A percentile compares a stretch with the other conserved stretches of the same genome.
Evolutionary conservation across 2,888 invertebrate genomes (phyloP).

Genomic region (Neelides folsomi): DNA sequence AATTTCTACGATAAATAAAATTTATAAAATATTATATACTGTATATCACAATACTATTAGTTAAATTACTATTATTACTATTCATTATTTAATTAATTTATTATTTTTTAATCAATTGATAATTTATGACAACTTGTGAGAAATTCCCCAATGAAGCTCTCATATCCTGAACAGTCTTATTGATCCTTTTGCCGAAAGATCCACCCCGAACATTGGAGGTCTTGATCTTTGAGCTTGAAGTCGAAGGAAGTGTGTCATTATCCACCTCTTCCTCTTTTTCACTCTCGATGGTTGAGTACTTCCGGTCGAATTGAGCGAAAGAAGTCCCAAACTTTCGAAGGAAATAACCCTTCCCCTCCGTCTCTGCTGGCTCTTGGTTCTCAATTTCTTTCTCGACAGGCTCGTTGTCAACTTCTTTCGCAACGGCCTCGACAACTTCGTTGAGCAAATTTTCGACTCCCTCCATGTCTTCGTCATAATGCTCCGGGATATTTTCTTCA

Average conservation of each 20-base stretch:
- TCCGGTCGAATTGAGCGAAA: neutral
- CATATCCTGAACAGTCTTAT: conserved; percentile 30
- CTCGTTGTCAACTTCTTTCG: neutral
- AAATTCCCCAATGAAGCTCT: conserved; percentile 28
- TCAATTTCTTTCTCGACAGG: neutral
- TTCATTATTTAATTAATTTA: too few relatives aligned
- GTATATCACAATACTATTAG: too few relatives aligned
- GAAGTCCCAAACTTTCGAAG: too few relatives aligned
- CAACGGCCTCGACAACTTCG: neutral
- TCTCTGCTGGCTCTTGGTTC: neutral
- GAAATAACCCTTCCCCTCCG: too few relatives aligned
- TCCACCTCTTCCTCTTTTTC: conserved; percentile 12
- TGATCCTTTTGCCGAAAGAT: conserved; percentile 19
- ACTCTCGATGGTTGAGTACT: conserved; percentile 12
- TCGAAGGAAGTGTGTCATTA: neutral
- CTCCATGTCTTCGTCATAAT: too few relatives aligned
- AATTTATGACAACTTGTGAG: too few relatives aligned
- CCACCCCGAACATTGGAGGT: neutral
- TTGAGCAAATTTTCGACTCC: neutral
- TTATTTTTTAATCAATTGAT: too few relatives aligned
- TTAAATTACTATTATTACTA: too few relatives aligned
- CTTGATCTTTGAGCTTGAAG: conserved; percentile 3
- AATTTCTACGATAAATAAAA: conserved; percentile 41
- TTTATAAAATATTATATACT: conserved; percentile 10
- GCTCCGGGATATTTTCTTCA: neutral